phyloP scores from a whole-genome alignment of 2,797 vertebrate genomes.

The Urosaurus nigricauda region DNA sequence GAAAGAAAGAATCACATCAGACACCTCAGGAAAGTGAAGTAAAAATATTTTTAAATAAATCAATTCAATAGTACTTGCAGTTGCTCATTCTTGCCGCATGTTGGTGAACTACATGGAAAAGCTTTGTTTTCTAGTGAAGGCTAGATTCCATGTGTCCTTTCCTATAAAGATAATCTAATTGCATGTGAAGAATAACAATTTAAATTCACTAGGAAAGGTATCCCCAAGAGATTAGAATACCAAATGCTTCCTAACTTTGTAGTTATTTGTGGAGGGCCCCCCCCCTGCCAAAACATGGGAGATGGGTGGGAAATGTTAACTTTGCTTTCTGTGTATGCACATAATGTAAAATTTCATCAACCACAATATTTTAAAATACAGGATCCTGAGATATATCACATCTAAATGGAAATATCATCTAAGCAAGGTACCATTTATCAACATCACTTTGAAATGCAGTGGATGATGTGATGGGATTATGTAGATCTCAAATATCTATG shows the following conservation, averaged over 20 bases:
- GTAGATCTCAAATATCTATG: slow-evolving; percentile 94
- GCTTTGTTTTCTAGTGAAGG: slow-evolving; percentile 10
- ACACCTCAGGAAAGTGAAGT: not conserved
- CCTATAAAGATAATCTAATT: slow-evolving; percentile 42
- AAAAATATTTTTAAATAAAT: not conserved
- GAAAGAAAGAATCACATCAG: not conserved
- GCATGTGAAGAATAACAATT: slow-evolving; percentile 55
- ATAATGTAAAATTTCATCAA: slow-evolving; percentile 82
- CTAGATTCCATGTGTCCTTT: slow-evolving; percentile 31
- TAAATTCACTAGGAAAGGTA: slow-evolving; percentile 35
- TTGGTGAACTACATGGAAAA: not conserved
- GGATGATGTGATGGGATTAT: slow-evolving; percentile 97
- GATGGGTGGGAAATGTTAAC: slow-evolving; percentile 47
- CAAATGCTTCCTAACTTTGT: slow-evolving; percentile 36
- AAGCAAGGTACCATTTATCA: slow-evolving; percentile 95
- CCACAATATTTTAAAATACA: slow-evolving; percentile 81
- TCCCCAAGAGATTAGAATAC: slow-evolving; percentile 64
- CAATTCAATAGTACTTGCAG: not conserved
- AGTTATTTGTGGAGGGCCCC: slow-evolving; percentile 26
- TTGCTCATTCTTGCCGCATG: not conserved
- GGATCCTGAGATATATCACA: slow-evolving; percentile 96
- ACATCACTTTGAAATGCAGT: slow-evolving; percentile 88
- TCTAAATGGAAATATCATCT: slow-evolving; percentile 97
- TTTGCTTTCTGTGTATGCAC: slow-evolving; percentile 72
- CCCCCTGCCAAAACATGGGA: slow-evolving; percentile 44